phyloP scores from a whole-genome alignment of 1,140 invertebrate species.

The Leptinotarsa texana region DNA sequence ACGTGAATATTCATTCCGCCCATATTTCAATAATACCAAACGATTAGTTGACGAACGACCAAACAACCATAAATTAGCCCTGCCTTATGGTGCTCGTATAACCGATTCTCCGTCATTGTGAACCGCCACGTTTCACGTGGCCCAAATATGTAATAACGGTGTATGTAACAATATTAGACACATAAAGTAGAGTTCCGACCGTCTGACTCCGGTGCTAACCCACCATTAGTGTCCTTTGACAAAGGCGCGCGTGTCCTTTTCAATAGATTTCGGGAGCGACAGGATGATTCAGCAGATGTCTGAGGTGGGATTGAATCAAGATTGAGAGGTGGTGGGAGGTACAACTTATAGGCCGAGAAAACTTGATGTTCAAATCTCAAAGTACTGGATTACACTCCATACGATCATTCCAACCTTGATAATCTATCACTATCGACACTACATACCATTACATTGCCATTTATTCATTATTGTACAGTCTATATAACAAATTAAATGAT shows the following conservation, averaged over 20 bases:
- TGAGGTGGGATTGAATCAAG: background rate
- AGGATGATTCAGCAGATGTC: slow-evolving; percentile 38
- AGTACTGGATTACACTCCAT: too few species aligned
- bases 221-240: slow-evolving; percentile 33
- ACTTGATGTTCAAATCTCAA: too few species aligned
- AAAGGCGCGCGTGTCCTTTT: slow-evolving; percentile 34
- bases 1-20: background rate
- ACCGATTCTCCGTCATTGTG: slow-evolving; percentile 8
- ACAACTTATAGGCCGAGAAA: too few species aligned
- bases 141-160: slow-evolving; percentile 33
- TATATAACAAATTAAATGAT: too few species aligned
- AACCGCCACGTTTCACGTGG: slow-evolving; percentile 15
- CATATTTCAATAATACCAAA: slow-evolving; percentile 1
- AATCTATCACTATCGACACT: too few species aligned
- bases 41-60: slow-evolving; percentile 4
- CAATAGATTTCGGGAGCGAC: slow-evolving; percentile 19
- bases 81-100: background rate
- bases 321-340: background rate
- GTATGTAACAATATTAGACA: slow-evolving; percentile 37
- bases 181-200: slow-evolving; percentile 28
- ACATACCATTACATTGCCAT: too few species aligned
- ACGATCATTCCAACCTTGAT: too few species aligned
- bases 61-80: background rate
- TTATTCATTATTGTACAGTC: too few species aligned
- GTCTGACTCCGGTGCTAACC: slow-evolving; percentile 31